Percentiles rank a stretch among this genome's conserved stretches.
phyloP scores from a whole-genome alignment of 2,113 vertebrate species.

The Leptodactylus fuscus region DNA sequence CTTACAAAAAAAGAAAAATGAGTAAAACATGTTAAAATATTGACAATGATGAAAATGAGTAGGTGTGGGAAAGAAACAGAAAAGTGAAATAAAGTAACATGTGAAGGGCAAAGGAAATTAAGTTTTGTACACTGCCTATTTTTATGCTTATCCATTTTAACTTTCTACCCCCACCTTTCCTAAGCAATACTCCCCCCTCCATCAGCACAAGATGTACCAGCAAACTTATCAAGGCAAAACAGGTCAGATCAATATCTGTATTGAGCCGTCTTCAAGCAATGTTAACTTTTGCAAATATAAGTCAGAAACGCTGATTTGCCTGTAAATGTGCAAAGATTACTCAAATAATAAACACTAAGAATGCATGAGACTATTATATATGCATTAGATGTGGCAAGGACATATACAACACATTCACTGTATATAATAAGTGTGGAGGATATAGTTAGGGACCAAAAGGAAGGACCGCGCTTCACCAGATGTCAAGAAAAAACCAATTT shows the following conservation, averaged over 20 bases:
- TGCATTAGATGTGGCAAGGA: no score
- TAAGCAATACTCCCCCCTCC: slow-evolving; percentile 53
- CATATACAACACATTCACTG: no score
- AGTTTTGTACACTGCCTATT: background rate
- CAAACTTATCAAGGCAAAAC: slow-evolving; percentile 67
- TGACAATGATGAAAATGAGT: background rate
- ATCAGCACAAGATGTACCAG: slow-evolving; percentile 67
- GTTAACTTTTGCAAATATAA: slow-evolving; percentile 76
- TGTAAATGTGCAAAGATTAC: slow-evolving; percentile 3
- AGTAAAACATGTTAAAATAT: background rate
- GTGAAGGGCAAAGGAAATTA: no score
- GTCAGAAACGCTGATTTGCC: slow-evolving; percentile 60
- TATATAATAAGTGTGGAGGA: no score
- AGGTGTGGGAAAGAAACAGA: no score
- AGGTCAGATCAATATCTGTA: slow-evolving; percentile 74
- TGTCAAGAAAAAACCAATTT: no score
- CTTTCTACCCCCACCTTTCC: background rate
- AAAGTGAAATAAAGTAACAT: no score
- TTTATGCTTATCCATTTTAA: background rate
- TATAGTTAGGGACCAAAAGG: no score
- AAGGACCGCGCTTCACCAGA: no score
- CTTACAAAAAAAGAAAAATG: background rate
- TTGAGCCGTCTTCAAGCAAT: slow-evolving; percentile 78
- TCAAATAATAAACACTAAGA: no score
- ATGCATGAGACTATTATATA: background rate